phyloP scores from a whole-genome alignment of 2,113 vertebrate species.

The Myxocyprinus asiaticus region DNA sequence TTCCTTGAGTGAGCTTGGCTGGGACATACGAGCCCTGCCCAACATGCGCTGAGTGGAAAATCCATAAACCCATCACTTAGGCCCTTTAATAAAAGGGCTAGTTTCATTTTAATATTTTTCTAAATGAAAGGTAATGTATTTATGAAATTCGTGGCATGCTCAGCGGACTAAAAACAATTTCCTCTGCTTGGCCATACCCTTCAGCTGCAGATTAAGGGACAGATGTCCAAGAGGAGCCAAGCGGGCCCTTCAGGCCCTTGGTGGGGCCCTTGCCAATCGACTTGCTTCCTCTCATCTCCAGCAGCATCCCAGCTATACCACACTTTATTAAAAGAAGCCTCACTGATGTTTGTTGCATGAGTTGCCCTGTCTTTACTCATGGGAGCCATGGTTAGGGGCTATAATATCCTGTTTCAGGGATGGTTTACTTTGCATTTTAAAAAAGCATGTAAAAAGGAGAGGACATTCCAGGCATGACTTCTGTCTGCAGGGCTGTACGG shows the following conservation, averaged over 20 bases:
- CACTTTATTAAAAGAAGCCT: constrained; percentile 80
- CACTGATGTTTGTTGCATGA: constrained; percentile 64
- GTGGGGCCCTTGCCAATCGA: constrained; percentile 65
- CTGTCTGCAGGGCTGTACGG: constrained; percentile 62
- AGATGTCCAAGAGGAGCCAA: constrained; percentile 72
- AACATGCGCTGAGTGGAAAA: constrained; percentile 61
- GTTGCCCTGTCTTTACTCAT: constrained; percentile 60
- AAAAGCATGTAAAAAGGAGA: constrained; percentile 72
- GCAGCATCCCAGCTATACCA: constrained; percentile 73
- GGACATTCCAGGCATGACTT: constrained; percentile 76
- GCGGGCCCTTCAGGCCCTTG: constrained; percentile 58
- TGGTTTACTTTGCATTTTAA: constrained; percentile 76
- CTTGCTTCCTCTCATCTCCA: constrained; percentile 66
- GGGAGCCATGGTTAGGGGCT: constrained; percentile 66
- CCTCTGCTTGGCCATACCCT: constrained; percentile 74
- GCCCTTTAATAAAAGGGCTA: constrained; percentile 77
- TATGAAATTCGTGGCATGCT: constrained; percentile 77
- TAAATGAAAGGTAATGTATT: constrained; percentile 78
- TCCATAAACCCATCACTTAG: constrained; percentile 76
- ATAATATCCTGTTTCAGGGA: constrained; percentile 76
- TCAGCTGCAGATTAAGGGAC: constrained; percentile 76
- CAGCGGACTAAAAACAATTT: constrained; percentile 76
- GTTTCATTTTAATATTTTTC: constrained; percentile 72
- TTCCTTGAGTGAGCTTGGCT: constrained; percentile 63
- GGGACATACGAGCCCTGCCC: constrained; percentile 59